A percentile compares a stretch with the other conserved stretches of the same genome.
These are phyloP conservation scores for Cheilosia impressa DNA, from an alignment of 2,888 invertebrate genomes.

Conservation along the genomic window DNA sequence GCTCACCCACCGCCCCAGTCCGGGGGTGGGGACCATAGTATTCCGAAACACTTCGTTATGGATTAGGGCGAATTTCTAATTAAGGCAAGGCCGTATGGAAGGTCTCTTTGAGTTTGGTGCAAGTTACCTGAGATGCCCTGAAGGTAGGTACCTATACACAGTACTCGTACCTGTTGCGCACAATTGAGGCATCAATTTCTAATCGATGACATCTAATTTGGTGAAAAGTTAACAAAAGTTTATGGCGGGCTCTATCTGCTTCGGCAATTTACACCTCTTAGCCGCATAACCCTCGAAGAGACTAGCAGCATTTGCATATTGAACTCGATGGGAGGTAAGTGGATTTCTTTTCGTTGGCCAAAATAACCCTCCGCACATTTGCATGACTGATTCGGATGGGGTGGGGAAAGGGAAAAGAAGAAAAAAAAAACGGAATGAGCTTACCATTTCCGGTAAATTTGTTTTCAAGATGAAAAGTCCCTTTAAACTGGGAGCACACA, in stretches of 20 bases:
- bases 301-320: constrained; percentile 64
- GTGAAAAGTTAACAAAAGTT: constrained; percentile 72
- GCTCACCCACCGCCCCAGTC: constrained; percentile 4
- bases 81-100: constrained; percentile 29
- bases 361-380: constrained; percentile 53
- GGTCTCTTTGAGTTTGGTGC: constrained; percentile 33
- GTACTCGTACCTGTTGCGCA: constrained; percentile 54
- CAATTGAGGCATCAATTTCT: constrained; percentile 69
- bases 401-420: neutral
- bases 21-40: constrained; percentile 31
- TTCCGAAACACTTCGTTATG: constrained; percentile 37
- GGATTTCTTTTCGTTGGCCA: constrained; percentile 12
- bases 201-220: constrained; percentile 74
- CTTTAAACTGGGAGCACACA: constrained; percentile 39
- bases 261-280: constrained; percentile 63
- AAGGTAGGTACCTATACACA: no score
- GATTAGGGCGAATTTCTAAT: constrained; percentile 62
- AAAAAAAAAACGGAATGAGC: constrained; percentile 42
- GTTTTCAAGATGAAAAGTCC: constrained; percentile 70
- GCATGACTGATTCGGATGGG: constrained; percentile 55
- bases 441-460: constrained; percentile 73
- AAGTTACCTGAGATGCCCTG: no score
- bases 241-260: constrained; percentile 49
- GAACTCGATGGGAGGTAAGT: constrained; percentile 7
- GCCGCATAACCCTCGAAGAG: constrained; percentile 54